Conservation (phyloP, 2,113 vertebrate genomes). For the Bostrychus sinensis region DNA sequence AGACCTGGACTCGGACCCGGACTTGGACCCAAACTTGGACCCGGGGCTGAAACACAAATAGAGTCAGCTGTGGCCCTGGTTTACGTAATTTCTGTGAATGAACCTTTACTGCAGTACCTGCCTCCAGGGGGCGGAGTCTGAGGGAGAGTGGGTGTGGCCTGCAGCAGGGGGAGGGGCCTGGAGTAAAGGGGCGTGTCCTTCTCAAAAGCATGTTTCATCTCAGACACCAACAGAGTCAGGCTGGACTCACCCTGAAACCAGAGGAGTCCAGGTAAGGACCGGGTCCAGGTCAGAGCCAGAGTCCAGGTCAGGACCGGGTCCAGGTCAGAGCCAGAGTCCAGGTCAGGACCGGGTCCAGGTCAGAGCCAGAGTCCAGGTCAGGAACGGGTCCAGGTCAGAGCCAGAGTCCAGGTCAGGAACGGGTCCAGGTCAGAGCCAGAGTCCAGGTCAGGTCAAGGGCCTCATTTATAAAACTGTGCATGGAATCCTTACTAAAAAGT, state of each 20-base stretch:
- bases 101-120: constrained; percentile 12
- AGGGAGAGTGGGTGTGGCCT: background rate
- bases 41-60: constrained; percentile 35
- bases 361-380: background rate
- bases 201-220: constrained; percentile 77
- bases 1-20: too few species aligned
- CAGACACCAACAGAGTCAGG: constrained; percentile 71
- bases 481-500: too few species aligned
- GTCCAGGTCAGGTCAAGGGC: background rate
- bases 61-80: too few species aligned
- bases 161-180: constrained; percentile 12
- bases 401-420: background rate
- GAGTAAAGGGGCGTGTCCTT: constrained; percentile 73
- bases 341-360: background rate
- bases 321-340: background rate
- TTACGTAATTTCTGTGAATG: too few species aligned
- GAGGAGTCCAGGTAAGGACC: too few species aligned
- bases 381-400: constrained; percentile 70
- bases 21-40: too few species aligned
- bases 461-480: too few species aligned
- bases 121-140: constrained; percentile 13
- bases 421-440: background rate
- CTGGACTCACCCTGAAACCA: constrained; percentile 69
- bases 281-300: background rate
- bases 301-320: background rate